Base-by-base conservation (phyloP, 2,797 vertebrate species). In the Cossypha niveicapilla region DNA sequence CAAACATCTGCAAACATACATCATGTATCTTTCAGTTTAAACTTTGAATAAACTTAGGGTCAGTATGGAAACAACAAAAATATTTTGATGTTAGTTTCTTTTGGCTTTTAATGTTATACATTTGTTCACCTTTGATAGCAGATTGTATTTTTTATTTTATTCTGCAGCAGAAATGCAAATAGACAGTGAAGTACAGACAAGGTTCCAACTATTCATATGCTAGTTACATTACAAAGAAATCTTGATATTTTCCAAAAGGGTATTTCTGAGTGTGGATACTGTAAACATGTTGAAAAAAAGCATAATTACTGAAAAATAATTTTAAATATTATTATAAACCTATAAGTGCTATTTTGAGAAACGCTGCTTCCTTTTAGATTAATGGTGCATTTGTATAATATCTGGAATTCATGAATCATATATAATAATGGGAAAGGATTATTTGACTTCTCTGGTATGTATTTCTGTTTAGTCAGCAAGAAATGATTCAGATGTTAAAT, bases 381-480 rank as follows among this genome's bases (percentile, higher is more conserved):
- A 85, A 79, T 44, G 35, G 21, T 48, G n/a, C 44, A 48, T 74
- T 87, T 74, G 25, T 91, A 23, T 37, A 77, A 28, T 70, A 56
- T 27, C 32, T 70, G 28, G 15, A 91, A 79, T 66, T 73, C 27
- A 48, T 67, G 21, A 93, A 86, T 88, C n/a, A 73, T 35, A 60
- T 60, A 65, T 57, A 79, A 41, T 42, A 81, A 76, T 28, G 17
- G 41, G 30, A 81, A 90, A 61, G 9, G 11, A 77, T 66, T 85
- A 58, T 79, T 90, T 87, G 32, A 56, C 32, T 87, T 82, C 82
- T 88, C 34, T 61, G 79, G 16, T 56, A 53, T 6, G 17, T 39
- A 54, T 45, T 95, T 86, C 72, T 88, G 63, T 83, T 68, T 35
- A 88, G 78, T 60, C 65, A 94, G 68, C 82, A 86, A 83, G 66